Conservation (phyloP, 2,888 invertebrate genomes). For the Caradrina kadenii region DNA sequence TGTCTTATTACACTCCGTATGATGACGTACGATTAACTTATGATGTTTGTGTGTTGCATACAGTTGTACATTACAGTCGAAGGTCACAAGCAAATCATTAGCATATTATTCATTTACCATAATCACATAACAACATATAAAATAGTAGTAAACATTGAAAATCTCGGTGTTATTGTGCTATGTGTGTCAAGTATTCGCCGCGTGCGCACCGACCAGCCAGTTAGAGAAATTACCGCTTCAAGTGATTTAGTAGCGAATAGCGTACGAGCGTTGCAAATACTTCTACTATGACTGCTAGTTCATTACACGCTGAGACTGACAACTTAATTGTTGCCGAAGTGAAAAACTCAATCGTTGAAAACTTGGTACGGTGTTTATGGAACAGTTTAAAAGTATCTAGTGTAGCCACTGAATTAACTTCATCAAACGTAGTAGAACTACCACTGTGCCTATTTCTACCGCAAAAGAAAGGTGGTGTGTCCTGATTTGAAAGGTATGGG, state of each 20-base stretch:
- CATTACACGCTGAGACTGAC: conserved; percentile 43
- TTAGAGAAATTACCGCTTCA: conserved; percentile 63
- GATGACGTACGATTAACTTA: too few species aligned
- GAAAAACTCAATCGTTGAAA: conserved; percentile 31
- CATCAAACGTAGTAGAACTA: not conserved
- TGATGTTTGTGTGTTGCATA: not conserved
- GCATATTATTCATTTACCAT: conserved; percentile 24
- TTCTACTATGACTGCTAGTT: conserved; percentile 27
- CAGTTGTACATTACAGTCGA: not conserved
- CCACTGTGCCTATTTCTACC: too few species aligned
- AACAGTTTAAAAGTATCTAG: not conserved
- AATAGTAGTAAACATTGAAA: conserved; percentile 46
- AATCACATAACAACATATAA: conserved; percentile 35
- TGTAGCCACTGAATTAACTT: not conserved
- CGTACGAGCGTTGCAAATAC: conserved; percentile 40
- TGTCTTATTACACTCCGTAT: too few species aligned
- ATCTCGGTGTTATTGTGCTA: conserved; percentile 53
- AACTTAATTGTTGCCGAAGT: conserved; percentile 46
- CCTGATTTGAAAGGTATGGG: too few species aligned
- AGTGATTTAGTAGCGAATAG: conserved; percentile 57
- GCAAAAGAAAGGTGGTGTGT: too few species aligned
- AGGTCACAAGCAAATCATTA: conserved; percentile 22
- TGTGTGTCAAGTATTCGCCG: conserved; percentile 63
- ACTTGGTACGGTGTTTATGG: not conserved
- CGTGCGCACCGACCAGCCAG: conserved; percentile 45